Percentiles rank a stretch among this genome's conserved stretches.
phyloP scores from a whole-genome alignment of 2,888 invertebrate genomes.

The Heliconius charithonia region DNA sequence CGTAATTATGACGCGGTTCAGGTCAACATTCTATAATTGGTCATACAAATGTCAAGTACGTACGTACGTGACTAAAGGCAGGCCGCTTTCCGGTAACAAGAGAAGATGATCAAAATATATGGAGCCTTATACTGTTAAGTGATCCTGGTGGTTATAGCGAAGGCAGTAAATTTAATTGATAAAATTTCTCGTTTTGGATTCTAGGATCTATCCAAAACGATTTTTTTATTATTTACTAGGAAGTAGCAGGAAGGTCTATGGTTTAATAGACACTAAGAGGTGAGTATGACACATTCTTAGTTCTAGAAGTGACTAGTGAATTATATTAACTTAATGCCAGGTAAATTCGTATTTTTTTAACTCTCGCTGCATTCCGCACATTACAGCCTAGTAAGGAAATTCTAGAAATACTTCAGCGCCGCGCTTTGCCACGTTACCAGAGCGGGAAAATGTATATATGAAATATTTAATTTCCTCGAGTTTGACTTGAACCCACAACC shows the following conservation, averaged over 20 bases:
- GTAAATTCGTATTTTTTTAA: background rate
- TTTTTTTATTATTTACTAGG: too few species aligned
- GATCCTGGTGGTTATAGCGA: background rate
- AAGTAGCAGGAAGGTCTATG: too few species aligned
- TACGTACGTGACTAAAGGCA: constrained; percentile 29
- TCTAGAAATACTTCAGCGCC: background rate
- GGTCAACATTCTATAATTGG: constrained; percentile 36
- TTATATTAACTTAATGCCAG: too few species aligned
- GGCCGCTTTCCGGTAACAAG: constrained; percentile 10
- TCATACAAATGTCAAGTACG: constrained; percentile 28
- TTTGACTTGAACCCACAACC: too few species aligned
- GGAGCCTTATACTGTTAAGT: background rate
- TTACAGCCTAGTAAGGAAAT: background rate
- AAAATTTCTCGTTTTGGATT: too few species aligned
- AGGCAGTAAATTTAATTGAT: too few species aligned
- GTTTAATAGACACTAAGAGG: too few species aligned
- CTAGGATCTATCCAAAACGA: too few species aligned
- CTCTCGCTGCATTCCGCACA: background rate
- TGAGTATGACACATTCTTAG: too few species aligned
- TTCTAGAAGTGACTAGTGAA: too few species aligned
- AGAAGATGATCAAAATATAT: background rate
- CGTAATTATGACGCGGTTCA: constrained; percentile 16
- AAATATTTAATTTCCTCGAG: background rate
- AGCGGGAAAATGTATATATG: background rate
- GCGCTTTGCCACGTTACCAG: background rate